Conservation (phyloP, 2,113 vertebrate species). For the Otis tarda region DNA sequence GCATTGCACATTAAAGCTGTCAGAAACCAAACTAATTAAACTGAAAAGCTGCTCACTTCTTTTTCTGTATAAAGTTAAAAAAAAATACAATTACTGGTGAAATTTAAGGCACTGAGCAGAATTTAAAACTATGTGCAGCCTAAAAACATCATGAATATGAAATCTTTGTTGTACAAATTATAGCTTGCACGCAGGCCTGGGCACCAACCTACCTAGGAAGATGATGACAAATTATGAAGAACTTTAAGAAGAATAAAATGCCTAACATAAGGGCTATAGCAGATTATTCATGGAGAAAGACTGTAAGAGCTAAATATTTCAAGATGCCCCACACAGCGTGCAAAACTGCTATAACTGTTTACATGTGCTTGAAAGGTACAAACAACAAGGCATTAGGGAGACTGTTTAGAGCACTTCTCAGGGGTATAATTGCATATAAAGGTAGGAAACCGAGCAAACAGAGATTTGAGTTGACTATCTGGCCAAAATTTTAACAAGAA, state of each 20-base stretch:
- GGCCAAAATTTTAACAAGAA: slow-evolving; percentile 53
- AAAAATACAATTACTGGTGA: background rate
- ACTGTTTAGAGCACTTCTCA: slow-evolving; percentile 1
- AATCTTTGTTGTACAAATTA: slow-evolving; percentile 36
- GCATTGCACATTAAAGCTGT: slow-evolving; percentile 6
- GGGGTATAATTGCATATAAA: slow-evolving; percentile 41
- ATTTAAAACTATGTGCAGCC: background rate
- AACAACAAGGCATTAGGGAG: background rate
- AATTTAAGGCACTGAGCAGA: slow-evolving; percentile 31
- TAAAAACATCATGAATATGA: slow-evolving; percentile 13
- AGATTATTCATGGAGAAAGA: background rate
- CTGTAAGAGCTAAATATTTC: background rate
- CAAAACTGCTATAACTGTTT: background rate
- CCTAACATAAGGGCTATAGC: background rate
- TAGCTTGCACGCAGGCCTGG: background rate
- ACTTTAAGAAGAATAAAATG: slow-evolving; percentile 10
- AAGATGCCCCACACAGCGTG: background rate
- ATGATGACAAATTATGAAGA: slow-evolving; percentile 9
- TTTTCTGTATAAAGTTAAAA: background rate
- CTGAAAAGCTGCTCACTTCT: background rate
- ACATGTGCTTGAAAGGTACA: background rate
- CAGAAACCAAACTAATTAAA: slow-evolving; percentile 52
- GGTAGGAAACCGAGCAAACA: background rate
- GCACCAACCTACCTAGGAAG: background rate
- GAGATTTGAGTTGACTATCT: slow-evolving; percentile 34